Percentiles rank a stretch among this genome's conserved stretches.
Evolutionary conservation across 2,888 invertebrate species (phyloP).

Genomic region (Trachelus tabidus): DNA sequence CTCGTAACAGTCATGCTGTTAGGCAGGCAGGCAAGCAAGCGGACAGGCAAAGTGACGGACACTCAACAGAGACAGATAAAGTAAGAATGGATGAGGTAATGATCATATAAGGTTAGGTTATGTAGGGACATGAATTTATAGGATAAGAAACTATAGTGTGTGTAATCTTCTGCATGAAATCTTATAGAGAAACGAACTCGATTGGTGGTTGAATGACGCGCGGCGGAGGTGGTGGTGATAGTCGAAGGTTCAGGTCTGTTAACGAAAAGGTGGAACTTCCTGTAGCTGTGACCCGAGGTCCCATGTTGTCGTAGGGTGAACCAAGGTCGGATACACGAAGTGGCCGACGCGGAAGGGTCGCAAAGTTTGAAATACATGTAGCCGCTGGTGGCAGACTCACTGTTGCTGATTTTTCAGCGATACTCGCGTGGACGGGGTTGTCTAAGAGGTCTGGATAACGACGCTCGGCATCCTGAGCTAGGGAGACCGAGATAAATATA

Average conservation of each 20-base stretch:
- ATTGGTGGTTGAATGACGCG: slow-evolving; percentile 71
- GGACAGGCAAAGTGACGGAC: slow-evolving; percentile 42
- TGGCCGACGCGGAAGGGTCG: slow-evolving; percentile 67
- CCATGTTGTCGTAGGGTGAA: slow-evolving; percentile 90
- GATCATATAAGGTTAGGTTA: neutral
- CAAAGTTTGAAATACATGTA: slow-evolving; percentile 56
- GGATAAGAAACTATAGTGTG: neutral
- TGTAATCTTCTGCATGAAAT: neutral
- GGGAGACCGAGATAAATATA: slow-evolving; percentile 86
- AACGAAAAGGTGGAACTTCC: slow-evolving; percentile 89
- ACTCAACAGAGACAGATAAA: slow-evolving; percentile 10
- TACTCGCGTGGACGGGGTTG: slow-evolving; percentile 67
- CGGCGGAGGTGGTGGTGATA: slow-evolving; percentile 68
- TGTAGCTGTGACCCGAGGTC: slow-evolving; percentile 87
- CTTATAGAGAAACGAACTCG: slow-evolving; percentile 71
- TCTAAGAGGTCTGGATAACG: slow-evolving; percentile 86
- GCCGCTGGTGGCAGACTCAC: slow-evolving; percentile 61
- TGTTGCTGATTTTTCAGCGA: slow-evolving; percentile 30
- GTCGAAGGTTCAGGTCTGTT: slow-evolving; percentile 70
- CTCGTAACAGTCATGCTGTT: slow-evolving; percentile 28
- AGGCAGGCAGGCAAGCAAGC: slow-evolving; percentile 32
- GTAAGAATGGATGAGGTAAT: neutral
- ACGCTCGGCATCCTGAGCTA: slow-evolving; percentile 78
- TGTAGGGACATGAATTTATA: neutral
- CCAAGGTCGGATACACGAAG: slow-evolving; percentile 66